Conservation (phyloP, 2,113 vertebrate species). For the Solea senegalensis region DNA sequence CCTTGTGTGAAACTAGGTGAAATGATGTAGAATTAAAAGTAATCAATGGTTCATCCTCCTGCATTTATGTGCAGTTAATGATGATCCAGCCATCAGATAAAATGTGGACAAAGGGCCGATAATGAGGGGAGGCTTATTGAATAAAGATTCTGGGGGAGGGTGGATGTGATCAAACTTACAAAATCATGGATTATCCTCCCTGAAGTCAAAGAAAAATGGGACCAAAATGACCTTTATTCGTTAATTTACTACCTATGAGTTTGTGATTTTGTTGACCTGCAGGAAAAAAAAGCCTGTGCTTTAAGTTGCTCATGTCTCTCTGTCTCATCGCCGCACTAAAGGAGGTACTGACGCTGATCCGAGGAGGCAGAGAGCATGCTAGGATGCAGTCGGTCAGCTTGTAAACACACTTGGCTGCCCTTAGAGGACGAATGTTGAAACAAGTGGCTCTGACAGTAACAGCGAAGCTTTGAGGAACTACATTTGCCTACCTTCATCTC, state of each 20-base stretch:
- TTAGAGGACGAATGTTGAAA: conserved; percentile 55
- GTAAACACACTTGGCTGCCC: conserved; percentile 74
- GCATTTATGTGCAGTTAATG: not conserved
- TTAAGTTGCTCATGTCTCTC: conserved; percentile 3
- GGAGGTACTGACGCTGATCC: conserved; percentile 66
- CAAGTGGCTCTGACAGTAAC: conserved; percentile 58
- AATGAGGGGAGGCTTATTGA: not conserved
- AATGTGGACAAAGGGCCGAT: not conserved
- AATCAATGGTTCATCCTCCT: not conserved
- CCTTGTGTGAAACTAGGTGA: not conserved
- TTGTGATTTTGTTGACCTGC: not conserved
- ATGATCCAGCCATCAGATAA: not conserved
- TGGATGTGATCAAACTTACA: no score
- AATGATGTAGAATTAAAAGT: not conserved
- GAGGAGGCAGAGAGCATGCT: conserved; percentile 67
- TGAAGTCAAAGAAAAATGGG: no score
- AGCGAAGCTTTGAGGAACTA: conserved; percentile 25
- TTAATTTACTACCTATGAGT: not conserved
- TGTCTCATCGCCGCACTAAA: conserved; percentile 38
- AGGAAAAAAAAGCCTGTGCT: not conserved
- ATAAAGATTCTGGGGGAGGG: no score
- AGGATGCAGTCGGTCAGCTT: conserved; percentile 57
- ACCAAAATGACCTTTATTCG: no score
- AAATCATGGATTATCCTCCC: no score
- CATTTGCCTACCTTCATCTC: not conserved